These are phyloP conservation scores for Sebastes iracundus DNA, from an alignment of 2,797 vertebrate genomes.

Conservation along the genomic window DNA sequence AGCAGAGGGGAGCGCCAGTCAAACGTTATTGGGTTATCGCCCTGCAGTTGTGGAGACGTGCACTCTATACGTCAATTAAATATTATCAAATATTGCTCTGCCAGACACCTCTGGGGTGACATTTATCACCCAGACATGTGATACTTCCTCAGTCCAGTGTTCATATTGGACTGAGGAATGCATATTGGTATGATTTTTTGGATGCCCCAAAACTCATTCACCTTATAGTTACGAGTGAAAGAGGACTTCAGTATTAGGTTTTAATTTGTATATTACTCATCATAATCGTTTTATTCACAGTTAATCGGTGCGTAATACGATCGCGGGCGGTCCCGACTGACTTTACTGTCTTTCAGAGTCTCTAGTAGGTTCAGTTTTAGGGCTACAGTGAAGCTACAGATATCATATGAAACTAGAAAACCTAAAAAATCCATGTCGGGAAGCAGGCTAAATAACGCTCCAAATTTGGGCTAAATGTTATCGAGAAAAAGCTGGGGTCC, in stretches of 20 bases:
- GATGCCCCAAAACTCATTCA: neutral
- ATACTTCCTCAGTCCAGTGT: conserved; percentile 40
- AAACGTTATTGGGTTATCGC: conserved; percentile 51
- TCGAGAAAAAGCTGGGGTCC: too few relatives aligned
- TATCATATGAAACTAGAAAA: too few relatives aligned
- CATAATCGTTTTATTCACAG: too few relatives aligned
- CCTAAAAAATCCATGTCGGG: too few relatives aligned
- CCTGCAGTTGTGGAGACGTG: conserved; percentile 50
- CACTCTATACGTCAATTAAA: conserved; percentile 62
- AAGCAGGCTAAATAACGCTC: too few relatives aligned
- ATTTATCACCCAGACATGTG: conserved; percentile 40
- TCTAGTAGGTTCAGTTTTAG: too few relatives aligned
- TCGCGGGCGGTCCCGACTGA: too few relatives aligned
- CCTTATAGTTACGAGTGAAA: neutral
- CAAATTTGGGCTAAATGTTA: too few relatives aligned
- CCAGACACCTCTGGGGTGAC: conserved; percentile 50
- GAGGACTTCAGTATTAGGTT: neutral
- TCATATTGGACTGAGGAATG: neutral
- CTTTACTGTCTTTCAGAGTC: too few relatives aligned
- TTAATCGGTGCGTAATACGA: too few relatives aligned
- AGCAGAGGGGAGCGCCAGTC: conserved; percentile 39
- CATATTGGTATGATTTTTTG: neutral
- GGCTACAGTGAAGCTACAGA: too few relatives aligned
- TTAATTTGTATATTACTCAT: too few relatives aligned
- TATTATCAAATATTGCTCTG: conserved; percentile 42